phyloP scores from a whole-genome alignment of 2,888 invertebrate species.

The Kuschelorhynchus macadamiae region DNA sequence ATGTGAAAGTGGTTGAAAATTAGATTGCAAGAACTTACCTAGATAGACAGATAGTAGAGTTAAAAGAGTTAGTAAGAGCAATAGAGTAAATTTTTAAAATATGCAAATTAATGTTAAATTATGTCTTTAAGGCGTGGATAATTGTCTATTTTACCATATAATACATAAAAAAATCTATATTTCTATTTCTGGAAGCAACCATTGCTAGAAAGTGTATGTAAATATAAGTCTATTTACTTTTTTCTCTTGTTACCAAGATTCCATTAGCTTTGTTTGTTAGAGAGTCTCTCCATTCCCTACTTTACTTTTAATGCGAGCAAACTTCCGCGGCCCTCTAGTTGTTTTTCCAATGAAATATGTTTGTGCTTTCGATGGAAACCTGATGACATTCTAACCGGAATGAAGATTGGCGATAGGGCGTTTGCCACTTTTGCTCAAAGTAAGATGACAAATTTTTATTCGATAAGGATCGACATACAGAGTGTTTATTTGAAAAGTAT shows the following conservation, averaged over 20 bases:
- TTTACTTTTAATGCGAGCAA: conserved; percentile 26
- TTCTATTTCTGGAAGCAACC: background rate
- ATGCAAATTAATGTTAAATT: too few species aligned
- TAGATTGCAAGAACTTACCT: too few species aligned
- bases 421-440: background rate
- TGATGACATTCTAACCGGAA: conserved; percentile 7
- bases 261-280: conserved; percentile 47
- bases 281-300: conserved; percentile 32
- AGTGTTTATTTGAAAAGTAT: too few species aligned
- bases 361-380: conserved; percentile 22
- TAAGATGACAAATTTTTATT: background rate
- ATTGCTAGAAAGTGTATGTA: conserved; percentile 31
- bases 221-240: conserved; percentile 44
- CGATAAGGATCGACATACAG: background rate
- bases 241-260: conserved; percentile 42
- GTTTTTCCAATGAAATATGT: conserved; percentile 13
- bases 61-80: too few species aligned
- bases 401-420: conserved; percentile 1
- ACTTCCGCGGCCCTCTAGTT: conserved; percentile 22
- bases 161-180: conserved; percentile 1
- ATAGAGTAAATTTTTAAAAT: too few species aligned
- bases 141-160: too few species aligned
- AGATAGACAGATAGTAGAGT: too few species aligned
- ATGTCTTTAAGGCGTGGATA: too few species aligned
- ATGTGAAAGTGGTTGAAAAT: too few species aligned